These are phyloP conservation scores for Halisarca cf. caerulea DNA, from an alignment of 37 sponge, comb jelly and placozoan genomes.

Conservation along the genomic window DNA sequence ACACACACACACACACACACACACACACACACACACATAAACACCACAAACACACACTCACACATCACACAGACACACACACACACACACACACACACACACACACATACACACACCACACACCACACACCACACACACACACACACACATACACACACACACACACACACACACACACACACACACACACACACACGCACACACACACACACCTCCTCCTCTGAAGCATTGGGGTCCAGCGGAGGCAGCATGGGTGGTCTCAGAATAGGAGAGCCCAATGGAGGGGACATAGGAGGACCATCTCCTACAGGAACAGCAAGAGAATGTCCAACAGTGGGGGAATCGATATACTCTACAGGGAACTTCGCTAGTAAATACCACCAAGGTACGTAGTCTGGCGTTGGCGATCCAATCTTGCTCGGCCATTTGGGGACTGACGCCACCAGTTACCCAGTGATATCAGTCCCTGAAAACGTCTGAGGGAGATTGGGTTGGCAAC, in stretches of 20 bases:
- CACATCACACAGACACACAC: conserved; percentile 30
- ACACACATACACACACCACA: conserved; percentile 32
- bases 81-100: conserved; percentile 42
- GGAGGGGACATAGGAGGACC: no score
- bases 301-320: no score
- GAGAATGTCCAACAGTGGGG: no score
- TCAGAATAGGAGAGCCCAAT: conserved; percentile 43
- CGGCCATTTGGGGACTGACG: no score
- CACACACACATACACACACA: conserved; percentile 20
- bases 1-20: conserved; percentile 47
- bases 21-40: conserved; percentile 35
- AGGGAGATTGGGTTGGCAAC: no score
- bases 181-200: conserved; percentile 14
- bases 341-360: no score
- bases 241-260: conserved; percentile 73
- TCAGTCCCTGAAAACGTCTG: no score
- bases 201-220: conserved; percentile 49
- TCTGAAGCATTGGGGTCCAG: conserved; percentile 19
- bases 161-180: conserved; percentile 28
- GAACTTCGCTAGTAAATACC: no score
- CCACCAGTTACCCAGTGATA: no score
- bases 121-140: conserved; percentile 23
- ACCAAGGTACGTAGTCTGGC: no score
- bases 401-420: no score
- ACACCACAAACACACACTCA: conserved; percentile 27